Percentiles rank a stretch among this genome's conserved stretches.
These are phyloP conservation scores for Pteropus alecto DNA, from an alignment of 2,113 vertebrate species.

Conservation along the genomic window DNA sequence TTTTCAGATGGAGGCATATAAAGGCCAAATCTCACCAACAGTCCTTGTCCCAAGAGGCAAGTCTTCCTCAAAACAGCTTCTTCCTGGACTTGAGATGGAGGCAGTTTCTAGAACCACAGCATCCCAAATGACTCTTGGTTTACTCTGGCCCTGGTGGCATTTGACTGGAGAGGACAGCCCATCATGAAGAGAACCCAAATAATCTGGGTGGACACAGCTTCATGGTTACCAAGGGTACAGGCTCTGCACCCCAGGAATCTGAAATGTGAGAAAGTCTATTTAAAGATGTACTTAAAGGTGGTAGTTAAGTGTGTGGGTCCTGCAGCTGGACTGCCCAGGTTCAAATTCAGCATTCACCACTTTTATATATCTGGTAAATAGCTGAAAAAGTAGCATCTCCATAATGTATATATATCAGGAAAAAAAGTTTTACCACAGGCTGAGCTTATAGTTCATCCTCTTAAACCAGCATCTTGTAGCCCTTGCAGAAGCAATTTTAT, in stretches of 20 bases:
- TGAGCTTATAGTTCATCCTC: background rate
- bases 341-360: background rate
- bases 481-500: constrained; percentile 12
- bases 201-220: no score
- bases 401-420: background rate
- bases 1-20: background rate
- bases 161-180: background rate
- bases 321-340: background rate
- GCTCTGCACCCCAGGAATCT: background rate
- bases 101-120: background rate
- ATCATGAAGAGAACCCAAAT: rapidly evolving
- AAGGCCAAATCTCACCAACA: background rate
- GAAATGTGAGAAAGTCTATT: background rate
- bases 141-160: background rate
- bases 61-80: background rate
- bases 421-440: background rate
- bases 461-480: constrained; percentile 12
- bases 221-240: background rate
- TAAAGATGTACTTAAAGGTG: background rate
- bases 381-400: background rate
- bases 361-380: background rate
- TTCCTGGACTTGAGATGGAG: background rate
- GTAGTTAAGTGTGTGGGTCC: background rate
- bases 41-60: background rate
- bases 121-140: background rate